Conservation (phyloP, 2,113 vertebrate genomes). For the Zapornia atra region DNA sequence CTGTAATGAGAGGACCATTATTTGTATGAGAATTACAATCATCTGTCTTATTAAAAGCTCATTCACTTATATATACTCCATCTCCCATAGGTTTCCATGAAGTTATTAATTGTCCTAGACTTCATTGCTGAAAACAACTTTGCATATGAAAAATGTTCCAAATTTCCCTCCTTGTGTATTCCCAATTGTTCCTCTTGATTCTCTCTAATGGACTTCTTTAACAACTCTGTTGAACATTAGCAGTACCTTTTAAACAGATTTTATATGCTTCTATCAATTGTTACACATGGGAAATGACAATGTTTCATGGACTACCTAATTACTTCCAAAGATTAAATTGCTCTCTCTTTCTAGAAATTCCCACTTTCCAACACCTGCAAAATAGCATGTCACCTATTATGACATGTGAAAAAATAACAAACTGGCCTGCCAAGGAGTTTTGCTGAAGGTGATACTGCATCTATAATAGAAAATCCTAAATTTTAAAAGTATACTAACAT, state of each 20-base stretch:
- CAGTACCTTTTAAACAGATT: background rate
- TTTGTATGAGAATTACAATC: slow-evolving; percentile 6
- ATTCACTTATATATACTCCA: background rate
- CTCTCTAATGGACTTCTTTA: background rate
- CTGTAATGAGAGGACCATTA: background rate
- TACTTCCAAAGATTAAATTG: background rate
- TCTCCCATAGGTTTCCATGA: background rate
- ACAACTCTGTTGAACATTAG: background rate
- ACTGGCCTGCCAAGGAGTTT: background rate
- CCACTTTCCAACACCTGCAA: background rate
- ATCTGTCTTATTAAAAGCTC: slow-evolving; percentile 4
- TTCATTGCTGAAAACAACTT: background rate
- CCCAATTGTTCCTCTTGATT: background rate
- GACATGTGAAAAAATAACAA: background rate
- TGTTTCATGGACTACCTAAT: background rate
- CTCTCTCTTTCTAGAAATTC: background rate
- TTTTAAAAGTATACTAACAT: background rate
- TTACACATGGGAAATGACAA: background rate
- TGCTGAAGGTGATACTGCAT: background rate
- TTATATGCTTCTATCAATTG: background rate
- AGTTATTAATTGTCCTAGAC: background rate
- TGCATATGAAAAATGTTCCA: background rate
- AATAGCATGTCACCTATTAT: background rate
- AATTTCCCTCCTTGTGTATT: background rate
- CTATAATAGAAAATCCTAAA: background rate